Conservation (phyloP, 2,888 invertebrate species). For the Priocnemis perturbator region DNA sequence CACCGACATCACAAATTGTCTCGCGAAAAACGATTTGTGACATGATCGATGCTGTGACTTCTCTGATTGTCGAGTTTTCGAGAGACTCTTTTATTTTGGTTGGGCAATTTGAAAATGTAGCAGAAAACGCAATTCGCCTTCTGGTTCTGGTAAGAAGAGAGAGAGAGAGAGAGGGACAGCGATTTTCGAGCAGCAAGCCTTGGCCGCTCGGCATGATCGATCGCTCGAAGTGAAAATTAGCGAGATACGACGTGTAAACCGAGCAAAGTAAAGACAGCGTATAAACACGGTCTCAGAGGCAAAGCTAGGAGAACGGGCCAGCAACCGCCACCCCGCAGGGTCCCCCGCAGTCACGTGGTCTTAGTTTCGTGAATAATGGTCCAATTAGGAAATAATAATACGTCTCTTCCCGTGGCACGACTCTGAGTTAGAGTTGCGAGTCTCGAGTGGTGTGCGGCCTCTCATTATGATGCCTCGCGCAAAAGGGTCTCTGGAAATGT, state of each 20-base stretch:
- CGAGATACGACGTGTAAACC: constrained; percentile 11
- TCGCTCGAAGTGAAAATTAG: background rate
- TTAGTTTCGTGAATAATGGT: constrained; percentile 63
- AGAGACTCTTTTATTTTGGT: no score
- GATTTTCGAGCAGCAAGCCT: no score
- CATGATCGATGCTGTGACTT: no score
- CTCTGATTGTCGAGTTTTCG: no score
- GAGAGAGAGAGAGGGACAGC: no score
- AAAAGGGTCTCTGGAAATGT: constrained; percentile 47
- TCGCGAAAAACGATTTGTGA: no score
- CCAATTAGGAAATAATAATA: constrained; percentile 66
- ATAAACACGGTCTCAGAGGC: constrained; percentile 27
- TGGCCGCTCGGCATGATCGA: background rate
- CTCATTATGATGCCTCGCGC: constrained; percentile 56
- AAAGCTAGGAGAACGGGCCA: background rate
- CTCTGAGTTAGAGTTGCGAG: constrained; percentile 53
- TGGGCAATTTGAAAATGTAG: no score
- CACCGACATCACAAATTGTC: no score
- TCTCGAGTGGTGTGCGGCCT: constrained; percentile 52
- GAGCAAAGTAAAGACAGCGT: constrained; percentile 22
- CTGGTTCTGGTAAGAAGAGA: no score
- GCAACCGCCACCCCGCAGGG: constrained; percentile 3
- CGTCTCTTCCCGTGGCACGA: constrained; percentile 48
- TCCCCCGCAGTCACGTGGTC: constrained; percentile 43
- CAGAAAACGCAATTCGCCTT: no score